These are phyloP conservation scores for Drosophila fuyamai DNA, from an alignment of 1,140 invertebrate species.

Conservation along the genomic window DNA sequence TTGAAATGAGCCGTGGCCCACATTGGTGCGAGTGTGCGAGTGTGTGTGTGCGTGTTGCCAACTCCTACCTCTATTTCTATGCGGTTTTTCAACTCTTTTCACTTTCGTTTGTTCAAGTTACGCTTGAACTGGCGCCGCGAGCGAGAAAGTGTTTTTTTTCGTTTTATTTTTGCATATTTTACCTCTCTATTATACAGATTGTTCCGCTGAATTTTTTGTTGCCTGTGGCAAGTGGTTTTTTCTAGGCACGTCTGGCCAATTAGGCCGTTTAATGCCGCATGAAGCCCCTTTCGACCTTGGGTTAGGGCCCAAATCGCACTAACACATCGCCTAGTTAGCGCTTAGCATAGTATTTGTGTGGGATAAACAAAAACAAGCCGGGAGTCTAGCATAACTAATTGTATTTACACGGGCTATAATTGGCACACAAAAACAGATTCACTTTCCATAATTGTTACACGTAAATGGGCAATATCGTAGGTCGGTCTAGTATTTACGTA, in stretches of 20 bases:
- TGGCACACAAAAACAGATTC: constrained; percentile 40
- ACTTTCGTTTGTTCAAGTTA: constrained; percentile 65
- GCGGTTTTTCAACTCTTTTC: constrained; percentile 65
- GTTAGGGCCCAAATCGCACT: constrained; percentile 43
- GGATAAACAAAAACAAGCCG: constrained; percentile 1
- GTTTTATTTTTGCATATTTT: constrained; percentile 13
- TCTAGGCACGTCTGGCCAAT: constrained; percentile 44
- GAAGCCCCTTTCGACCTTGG: constrained; percentile 59
- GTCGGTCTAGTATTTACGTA: not conserved
- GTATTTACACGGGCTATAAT: constrained; percentile 37
- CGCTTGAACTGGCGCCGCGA: constrained; percentile 52
- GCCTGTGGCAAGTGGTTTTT: constrained; percentile 9
- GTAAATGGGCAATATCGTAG: constrained; percentile 32
- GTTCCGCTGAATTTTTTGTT: constrained; percentile 5
- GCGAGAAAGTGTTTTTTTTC: constrained; percentile 67
- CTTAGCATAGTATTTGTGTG: constrained; percentile 7
- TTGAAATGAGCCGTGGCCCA: constrained; percentile 29
- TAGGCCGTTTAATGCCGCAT: constrained; percentile 70
- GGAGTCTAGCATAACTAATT: constrained; percentile 47
- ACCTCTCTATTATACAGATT: constrained; percentile 8
- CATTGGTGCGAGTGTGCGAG: constrained; percentile 8
- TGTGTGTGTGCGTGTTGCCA: not conserved
- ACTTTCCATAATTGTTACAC: constrained; percentile 30
- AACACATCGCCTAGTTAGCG: constrained; percentile 6
- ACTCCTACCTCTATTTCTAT: constrained; percentile 38